Base-by-base conservation (phyloP, 2,888 invertebrate species). In the Megaustenia siamemsis region DNA sequence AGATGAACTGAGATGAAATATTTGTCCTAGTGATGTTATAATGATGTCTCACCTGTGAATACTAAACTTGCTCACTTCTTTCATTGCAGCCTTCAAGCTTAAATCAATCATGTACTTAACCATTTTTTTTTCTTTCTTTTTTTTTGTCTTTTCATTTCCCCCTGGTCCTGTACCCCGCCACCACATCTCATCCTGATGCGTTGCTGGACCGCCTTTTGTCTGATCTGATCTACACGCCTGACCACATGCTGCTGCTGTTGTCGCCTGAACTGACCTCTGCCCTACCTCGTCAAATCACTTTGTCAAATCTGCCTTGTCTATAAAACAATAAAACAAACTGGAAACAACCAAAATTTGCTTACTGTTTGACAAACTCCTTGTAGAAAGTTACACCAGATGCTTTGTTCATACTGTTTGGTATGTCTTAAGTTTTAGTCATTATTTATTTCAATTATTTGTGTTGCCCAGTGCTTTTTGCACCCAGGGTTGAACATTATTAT, bases 351-450 rank as follows among this genome's bases (percentile, higher is more conserved):
- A 53, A n/a, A n/a, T n/a, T 28, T 60, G 40, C 24, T 24, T 56
- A 43, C 78, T 32, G 28, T 82, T 38, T 24, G 82, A 73, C 71
- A 56, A 40, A 60, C 28, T 49, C 69, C 85, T 95, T 95, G 96
- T 97, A 99, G 99, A 98, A 98, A 97, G 98, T 99, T 97, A 98
- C 99, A 96, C 98, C 99, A 97, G 99, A 99, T 96, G 98, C 98
- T 97, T 99, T 99, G 96, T 99, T 99, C 98, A 99, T 99, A 97
- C 98, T 99, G 97, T 99, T 99, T 97, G 99, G 99, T 99, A 99
- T 97, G 99, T 99, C 90, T 91, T 91, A 18, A 32, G 28, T 32
- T 63, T 63, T 63, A 21, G 8, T 63, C 4, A 60, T 24, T 40
- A 40, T 1, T 24, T 69, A 24, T 35, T 8, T 12, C n/a, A 69